These are phyloP conservation scores for Cryptus armator DNA, from an alignment of 2,888 invertebrate species.

Conservation along the genomic window DNA sequence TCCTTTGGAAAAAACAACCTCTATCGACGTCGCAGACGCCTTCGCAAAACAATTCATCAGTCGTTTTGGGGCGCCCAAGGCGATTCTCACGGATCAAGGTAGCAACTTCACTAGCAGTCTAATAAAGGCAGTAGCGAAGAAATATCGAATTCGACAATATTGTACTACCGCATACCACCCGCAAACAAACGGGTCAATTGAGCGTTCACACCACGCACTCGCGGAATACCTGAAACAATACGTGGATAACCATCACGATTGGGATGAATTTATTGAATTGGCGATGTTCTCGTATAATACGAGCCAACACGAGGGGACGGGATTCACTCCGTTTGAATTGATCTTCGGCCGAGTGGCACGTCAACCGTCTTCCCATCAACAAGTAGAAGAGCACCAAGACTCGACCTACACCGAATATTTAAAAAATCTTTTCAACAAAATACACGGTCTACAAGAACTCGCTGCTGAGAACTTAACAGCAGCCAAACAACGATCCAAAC, in stretches of 20 bases:
- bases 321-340: neutral
- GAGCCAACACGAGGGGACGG: neutral
- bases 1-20: too few relatives aligned
- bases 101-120: slow-evolving; percentile 55
- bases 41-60: too few relatives aligned
- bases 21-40: too few relatives aligned
- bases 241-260: slow-evolving; percentile 45
- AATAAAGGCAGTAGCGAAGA: slow-evolving; percentile 50
- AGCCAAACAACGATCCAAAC: neutral
- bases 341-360: neutral
- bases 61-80: too few relatives aligned
- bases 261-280: slow-evolving; percentile 58
- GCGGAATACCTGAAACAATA: slow-evolving; percentile 67
- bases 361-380: neutral
- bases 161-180: slow-evolving; percentile 55
- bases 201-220: slow-evolving; percentile 65
- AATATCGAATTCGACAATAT: slow-evolving; percentile 46
- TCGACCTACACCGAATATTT: neutral
- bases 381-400: neutral
- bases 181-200: slow-evolving; percentile 57
- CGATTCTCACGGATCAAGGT: slow-evolving; percentile 58
- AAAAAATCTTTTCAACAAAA: neutral
- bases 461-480: neutral
- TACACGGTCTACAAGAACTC: neutral
- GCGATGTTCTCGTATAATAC: slow-evolving; percentile 49